Base-by-base conservation (phyloP, 2,113 vertebrate species). In the Sinocyclocheilus anshuiensis region DNA sequence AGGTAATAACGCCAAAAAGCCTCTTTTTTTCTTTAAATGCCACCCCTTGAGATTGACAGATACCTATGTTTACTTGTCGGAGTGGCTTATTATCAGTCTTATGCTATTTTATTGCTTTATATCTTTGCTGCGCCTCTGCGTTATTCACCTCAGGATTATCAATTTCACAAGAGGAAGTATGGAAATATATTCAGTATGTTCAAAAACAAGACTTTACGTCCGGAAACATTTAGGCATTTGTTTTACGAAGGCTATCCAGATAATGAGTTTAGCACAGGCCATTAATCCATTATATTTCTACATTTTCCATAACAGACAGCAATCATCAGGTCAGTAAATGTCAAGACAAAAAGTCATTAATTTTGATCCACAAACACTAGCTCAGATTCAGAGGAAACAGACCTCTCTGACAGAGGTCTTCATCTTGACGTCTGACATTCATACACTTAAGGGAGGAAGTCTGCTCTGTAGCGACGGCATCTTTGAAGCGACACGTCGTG, bases 281-380 rank as follows among this genome's bases (percentile, higher is more conserved):
- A 59, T 67, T 72, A 57, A 84, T 84, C 69, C 82, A 84, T 84
- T 74, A 57, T 74, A 84, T 84, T 59, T 74, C 22, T 74, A 74
- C 33, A 84, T 57, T 33, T 45, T 72, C 48, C 20, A 11, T 42
- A 80, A 80, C 55, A 74, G 29, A 74, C 67, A 74, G 82, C 50
- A 74, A 59, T 57, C 82, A 74, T 75, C 82, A 59, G 69, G 42
- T 74, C 33, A 59, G 82, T 26, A 84, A 84, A 84, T 84, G 82
- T 84, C 82, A 84, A 84, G 69, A 84, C 82, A 84, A 74, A 83
- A 83, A 72, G 69, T 26, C 71, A 72, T 83, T 77, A 83, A 83
- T 59, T 76, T 42, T 86, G 84, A 71, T 72, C 77, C 63, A 69
- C 63, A 69, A 83, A 77, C 75, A 48, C 24, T 81, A 10, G 36